A percentile compares a stretch with the other conserved stretches of the same genome.
Conservation (phyloP, 2,113 vertebrate genomes). For the Pantherophis guttatus region DNA sequence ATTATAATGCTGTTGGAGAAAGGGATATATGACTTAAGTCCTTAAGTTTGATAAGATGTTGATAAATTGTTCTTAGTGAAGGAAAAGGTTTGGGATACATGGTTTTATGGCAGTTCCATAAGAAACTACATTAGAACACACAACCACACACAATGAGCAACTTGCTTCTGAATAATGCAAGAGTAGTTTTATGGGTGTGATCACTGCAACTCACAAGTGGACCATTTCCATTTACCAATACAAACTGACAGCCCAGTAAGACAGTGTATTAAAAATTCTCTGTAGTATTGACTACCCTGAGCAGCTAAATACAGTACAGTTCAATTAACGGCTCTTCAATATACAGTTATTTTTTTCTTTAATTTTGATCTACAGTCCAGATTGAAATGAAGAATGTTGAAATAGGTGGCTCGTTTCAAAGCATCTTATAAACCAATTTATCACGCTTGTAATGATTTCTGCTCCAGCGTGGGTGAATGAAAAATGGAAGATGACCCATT, state of each 20-base stretch:
- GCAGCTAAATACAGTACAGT: conserved; percentile 77
- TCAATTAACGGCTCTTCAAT: conserved; percentile 86
- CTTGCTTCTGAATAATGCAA: conserved; percentile 38
- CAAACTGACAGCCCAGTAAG: conserved; percentile 70
- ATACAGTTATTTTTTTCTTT: conserved; percentile 85
- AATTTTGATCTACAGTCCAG: conserved; percentile 80
- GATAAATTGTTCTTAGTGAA: not conserved
- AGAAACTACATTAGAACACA: conserved; percentile 26
- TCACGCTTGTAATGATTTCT: conserved; percentile 78
- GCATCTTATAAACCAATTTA: conserved; percentile 76
- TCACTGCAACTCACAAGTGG: conserved; percentile 40
- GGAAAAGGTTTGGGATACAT: not conserved
- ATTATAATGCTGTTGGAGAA: not conserved
- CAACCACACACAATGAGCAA: not conserved
- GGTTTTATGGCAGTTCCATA: conserved; percentile 4
- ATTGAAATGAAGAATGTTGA: conserved; percentile 71
- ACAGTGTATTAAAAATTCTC: conserved; percentile 73
- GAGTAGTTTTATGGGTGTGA: conserved; percentile 58
- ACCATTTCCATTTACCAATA: conserved; percentile 70
- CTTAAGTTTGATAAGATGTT: not conserved
- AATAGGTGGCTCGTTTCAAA: conserved; percentile 73
- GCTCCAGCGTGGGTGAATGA: conserved; percentile 62
- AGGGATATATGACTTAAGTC: not conserved
- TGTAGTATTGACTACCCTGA: conserved; percentile 70
- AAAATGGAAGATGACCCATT: conserved; percentile 52